Evolutionary conservation across 2,797 vertebrate genomes (phyloP).

Genomic region (Myotis vivesi): DNA sequence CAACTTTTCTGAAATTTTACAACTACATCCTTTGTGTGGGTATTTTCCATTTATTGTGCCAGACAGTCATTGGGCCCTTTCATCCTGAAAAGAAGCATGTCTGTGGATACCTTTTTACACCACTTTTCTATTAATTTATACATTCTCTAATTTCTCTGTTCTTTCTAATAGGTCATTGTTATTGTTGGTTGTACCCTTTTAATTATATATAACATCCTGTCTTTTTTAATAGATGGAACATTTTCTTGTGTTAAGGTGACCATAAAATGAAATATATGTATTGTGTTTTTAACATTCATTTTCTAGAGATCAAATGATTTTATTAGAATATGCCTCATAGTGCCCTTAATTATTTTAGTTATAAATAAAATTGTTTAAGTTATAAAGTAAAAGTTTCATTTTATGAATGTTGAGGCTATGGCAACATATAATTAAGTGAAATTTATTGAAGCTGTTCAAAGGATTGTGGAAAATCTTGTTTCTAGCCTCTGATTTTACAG

Average conservation of each 20-base stretch:
- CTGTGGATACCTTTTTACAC: not conserved
- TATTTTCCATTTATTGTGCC: not conserved
- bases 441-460: slow-evolving; percentile 31
- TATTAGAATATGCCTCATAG: not conserved
- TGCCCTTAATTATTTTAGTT: not conserved
- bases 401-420: not conserved
- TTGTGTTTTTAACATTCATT: not conserved
- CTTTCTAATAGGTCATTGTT: not conserved
- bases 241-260: not conserved
- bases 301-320: slow-evolving; percentile 14
- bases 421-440: slow-evolving; percentile 36
- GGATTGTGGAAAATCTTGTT: not conserved
- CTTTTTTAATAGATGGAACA: not conserved
- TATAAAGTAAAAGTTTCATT: slow-evolving; percentile 11
- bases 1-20: not conserved
- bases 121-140: slow-evolving; percentile 1
- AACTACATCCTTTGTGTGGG: not conserved
- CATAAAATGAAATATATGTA: not conserved
- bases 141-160: slow-evolving; percentile 19
- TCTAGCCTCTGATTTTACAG: not conserved
- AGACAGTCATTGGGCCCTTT: not conserved
- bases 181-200: not conserved
- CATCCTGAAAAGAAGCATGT: not conserved
- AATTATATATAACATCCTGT: not conserved
- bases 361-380: not conserved